Evolutionary conservation across 2,888 invertebrate genomes (phyloP).

Genomic region (Andrena haemorrhoa): DNA sequence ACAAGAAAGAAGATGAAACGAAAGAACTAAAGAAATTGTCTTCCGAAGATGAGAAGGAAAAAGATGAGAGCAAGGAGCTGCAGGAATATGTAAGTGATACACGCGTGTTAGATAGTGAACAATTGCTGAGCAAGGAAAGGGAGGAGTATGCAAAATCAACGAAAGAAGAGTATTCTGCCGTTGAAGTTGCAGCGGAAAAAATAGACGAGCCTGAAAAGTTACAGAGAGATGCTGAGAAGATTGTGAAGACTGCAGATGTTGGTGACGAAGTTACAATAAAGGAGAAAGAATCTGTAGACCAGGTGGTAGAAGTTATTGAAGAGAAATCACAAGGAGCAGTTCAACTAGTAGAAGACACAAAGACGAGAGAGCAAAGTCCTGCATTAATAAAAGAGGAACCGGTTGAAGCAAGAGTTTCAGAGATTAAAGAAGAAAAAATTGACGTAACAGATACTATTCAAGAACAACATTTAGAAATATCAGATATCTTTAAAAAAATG

Average conservation of each 20-base stretch:
- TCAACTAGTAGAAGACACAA: slow-evolving; percentile 17
- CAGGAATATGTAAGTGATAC: slow-evolving; percentile 22
- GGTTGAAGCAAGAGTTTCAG: not conserved
- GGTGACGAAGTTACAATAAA: not conserved
- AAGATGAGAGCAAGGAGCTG: slow-evolving; percentile 33
- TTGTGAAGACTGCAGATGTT: not conserved
- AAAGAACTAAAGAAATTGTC: slow-evolving; percentile 27
- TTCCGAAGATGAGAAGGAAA: slow-evolving; percentile 48
- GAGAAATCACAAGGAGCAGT: not conserved
- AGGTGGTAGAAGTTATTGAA: slow-evolving; percentile 5
- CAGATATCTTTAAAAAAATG: too few relatives aligned
- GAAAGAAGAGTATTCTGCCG: not conserved
- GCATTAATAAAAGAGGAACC: not conserved
- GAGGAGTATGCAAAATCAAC: not conserved
- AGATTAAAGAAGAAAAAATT: not conserved
- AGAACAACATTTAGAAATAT: not conserved
- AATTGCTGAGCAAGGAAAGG: slow-evolving; percentile 48
- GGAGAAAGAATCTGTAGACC: not conserved
- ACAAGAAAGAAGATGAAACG: not conserved
- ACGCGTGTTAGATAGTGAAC: slow-evolving; percentile 38
- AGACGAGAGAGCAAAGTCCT: not conserved
- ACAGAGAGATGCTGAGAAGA: slow-evolving; percentile 19
- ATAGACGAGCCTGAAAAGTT: slow-evolving; percentile 28
- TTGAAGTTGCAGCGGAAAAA: slow-evolving; percentile 1
- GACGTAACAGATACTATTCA: not conserved